Evolutionary conservation across 2,113 vertebrate species (phyloP).

Genomic region (Oryzias javanicus): DNA sequence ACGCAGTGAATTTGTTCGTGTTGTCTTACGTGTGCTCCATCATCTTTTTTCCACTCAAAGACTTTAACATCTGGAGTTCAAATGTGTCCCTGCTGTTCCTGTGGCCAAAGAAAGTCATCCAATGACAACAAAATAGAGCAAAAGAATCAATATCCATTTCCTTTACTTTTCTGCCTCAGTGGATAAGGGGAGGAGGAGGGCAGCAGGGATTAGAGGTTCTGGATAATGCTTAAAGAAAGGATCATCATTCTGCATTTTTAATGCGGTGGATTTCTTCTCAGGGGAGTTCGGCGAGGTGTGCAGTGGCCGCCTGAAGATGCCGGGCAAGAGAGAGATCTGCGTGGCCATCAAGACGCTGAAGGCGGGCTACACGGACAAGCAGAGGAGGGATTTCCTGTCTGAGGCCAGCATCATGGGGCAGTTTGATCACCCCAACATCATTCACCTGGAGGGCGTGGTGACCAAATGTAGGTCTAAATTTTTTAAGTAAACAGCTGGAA

Average conservation of each 20-base stretch:
- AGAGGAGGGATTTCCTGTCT: conserved; percentile 94
- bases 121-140: conserved; percentile 75
- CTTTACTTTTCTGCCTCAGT: conserved; percentile 54
- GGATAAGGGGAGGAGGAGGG: conserved; percentile 32
- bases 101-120: conserved; percentile 58
- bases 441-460: conserved; percentile 96
- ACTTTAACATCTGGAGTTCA: conserved; percentile 27
- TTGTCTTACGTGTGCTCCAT: too few species aligned
- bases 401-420: conserved; percentile 99
- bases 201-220: conserved; percentile 54
- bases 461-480: conserved; percentile 86
- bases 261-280: conserved; percentile 41
- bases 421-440: conserved; percentile 98
- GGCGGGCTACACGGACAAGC: conserved; percentile 96
- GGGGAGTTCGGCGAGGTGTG: conserved; percentile 97
- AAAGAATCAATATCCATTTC: conserved; percentile 73
- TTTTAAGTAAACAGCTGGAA: too few species aligned
- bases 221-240: conserved; percentile 64
- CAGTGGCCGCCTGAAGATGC: conserved; percentile 95
- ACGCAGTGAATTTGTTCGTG: too few species aligned
- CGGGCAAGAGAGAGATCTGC: conserved; percentile 95
- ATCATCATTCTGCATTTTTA: conserved; percentile 13
- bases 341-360: conserved; percentile 98
- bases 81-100: conserved; percentile 42
- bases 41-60: not conserved